Evolutionary conservation across 2,888 invertebrate genomes (phyloP).

Genomic region (Dasysyrphus tricinctus): DNA sequence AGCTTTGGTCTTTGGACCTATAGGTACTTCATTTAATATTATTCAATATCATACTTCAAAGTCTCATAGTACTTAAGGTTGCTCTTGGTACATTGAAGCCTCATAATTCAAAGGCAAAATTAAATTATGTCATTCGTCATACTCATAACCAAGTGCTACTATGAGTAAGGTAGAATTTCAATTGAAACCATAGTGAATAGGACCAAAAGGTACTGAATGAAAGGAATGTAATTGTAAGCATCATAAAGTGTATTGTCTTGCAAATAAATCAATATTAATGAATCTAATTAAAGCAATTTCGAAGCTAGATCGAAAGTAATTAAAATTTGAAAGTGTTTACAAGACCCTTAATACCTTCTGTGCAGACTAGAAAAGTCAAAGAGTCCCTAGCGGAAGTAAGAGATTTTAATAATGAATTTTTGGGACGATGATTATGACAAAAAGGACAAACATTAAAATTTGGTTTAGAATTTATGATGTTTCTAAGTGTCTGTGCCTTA

Average conservation of each 20-base stretch:
- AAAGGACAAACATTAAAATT: not conserved
- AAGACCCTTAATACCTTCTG: slow-evolving; percentile 18
- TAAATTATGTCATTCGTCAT: slow-evolving; percentile 20
- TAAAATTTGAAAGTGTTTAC: slow-evolving; percentile 31
- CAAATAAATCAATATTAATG: slow-evolving; percentile 40
- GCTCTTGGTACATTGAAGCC: not conserved
- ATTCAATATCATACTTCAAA: slow-evolving; percentile 8
- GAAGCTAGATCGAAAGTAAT: slow-evolving; percentile 29
- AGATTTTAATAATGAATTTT: not conserved
- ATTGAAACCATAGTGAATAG: slow-evolving; percentile 9
- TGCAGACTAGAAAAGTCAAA: not conserved
- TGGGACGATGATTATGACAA: not conserved
- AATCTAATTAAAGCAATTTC: slow-evolving; percentile 11
- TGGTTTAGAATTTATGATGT: not conserved
- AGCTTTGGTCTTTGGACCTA: too few species aligned
- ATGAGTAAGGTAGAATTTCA: not conserved
- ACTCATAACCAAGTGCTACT: not conserved
- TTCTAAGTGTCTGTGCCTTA: not conserved
- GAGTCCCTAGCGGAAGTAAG: not conserved
- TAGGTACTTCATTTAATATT: not conserved
- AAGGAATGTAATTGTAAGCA: not conserved
- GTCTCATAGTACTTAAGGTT: not conserved
- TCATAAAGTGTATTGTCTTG: slow-evolving; percentile 1
- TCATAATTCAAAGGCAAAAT: not conserved
- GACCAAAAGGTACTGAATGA: not conserved